Percentiles rank a stretch among this genome's conserved stretches.
These are phyloP conservation scores for Nannospalax galili DNA, from an alignment of 2,113 vertebrate genomes.

Conservation along the genomic window DNA sequence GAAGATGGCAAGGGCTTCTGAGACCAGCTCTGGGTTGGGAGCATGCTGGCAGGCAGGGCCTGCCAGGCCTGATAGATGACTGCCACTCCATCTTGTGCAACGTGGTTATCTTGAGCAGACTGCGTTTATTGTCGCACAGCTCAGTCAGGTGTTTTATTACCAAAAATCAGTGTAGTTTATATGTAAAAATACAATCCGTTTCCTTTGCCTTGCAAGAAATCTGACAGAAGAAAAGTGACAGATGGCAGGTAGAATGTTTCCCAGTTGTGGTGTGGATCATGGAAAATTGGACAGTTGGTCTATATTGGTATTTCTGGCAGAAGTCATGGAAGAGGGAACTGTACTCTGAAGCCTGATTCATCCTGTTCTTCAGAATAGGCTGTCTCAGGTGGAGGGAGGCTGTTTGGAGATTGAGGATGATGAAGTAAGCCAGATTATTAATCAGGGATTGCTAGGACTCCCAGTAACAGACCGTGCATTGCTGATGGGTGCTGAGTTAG, in stretches of 20 bases:
- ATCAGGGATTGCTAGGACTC: background rate
- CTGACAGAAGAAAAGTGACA: conserved; percentile 63
- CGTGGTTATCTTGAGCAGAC: background rate
- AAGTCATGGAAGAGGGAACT: conserved; percentile 50
- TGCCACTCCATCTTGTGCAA: conserved; percentile 52
- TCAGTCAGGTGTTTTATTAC: conserved; percentile 78
- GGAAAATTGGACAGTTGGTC: conserved; percentile 75
- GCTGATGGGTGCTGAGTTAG: background rate
- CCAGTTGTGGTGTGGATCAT: conserved; percentile 72
- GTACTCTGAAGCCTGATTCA: background rate
- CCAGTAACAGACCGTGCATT: background rate
- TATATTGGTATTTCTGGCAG: conserved; percentile 66
- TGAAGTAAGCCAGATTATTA: conserved; percentile 13
- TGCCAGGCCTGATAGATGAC: conserved; percentile 29
- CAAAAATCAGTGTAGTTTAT: conserved; percentile 68
- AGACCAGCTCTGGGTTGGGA: background rate
- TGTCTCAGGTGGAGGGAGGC: conserved; percentile 22
- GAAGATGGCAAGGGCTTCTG: background rate
- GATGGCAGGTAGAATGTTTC: conserved; percentile 70
- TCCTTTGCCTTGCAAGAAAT: conserved; percentile 67
- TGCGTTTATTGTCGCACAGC: conserved; percentile 44
- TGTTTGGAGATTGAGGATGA: background rate
- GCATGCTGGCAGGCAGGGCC: background rate
- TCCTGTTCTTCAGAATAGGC: conserved; percentile 52
- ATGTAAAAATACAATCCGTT: conserved; percentile 76